A percentile compares a stretch with the other conserved stretches of the same genome.
These are phyloP conservation scores for Toxonevra muliebris DNA, from an alignment of 2,888 invertebrate genomes.

Conservation along the genomic window DNA sequence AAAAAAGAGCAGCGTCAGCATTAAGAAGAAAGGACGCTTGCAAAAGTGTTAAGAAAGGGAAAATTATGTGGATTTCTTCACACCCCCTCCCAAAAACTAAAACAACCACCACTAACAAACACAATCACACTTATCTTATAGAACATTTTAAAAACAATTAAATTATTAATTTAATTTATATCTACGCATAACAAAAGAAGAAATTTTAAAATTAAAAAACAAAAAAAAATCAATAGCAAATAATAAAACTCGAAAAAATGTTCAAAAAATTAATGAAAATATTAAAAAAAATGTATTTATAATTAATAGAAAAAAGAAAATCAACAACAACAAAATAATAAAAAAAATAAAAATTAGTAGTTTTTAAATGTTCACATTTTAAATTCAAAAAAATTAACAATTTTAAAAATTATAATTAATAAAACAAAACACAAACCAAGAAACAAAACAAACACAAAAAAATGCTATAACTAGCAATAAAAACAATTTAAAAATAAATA, in stretches of 20 bases:
- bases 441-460: too few species aligned
- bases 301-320: slow-evolving; percentile 2
- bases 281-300: slow-evolving; percentile 36
- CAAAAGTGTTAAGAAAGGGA: too few species aligned
- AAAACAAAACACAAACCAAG: too few species aligned
- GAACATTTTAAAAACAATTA: slow-evolving; percentile 30
- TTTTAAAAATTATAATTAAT: too few species aligned
- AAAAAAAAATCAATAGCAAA: too few species aligned
- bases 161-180: slow-evolving; percentile 18
- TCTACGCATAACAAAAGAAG: slow-evolving; percentile 28
- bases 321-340: slow-evolving; percentile 31
- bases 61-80: too few species aligned
- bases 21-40: too few species aligned
- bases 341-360: slow-evolving; percentile 40
- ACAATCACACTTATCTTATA: slow-evolving; percentile 25
- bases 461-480: neutral
- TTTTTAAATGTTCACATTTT: slow-evolving; percentile 54
- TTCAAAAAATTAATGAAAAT: slow-evolving; percentile 46
- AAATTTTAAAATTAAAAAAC: neutral
- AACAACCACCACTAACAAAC: slow-evolving; percentile 19
- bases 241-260: slow-evolving; percentile 34
- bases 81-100: slow-evolving; percentile 15
- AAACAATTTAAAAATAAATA: neutral
- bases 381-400: slow-evolving; percentile 39
- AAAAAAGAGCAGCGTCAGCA: too few species aligned